These are phyloP conservation scores for Pachyseris speciosa DNA, from an alignment of 64 coral and sea anemone genomes.

Conservation along the genomic window DNA sequence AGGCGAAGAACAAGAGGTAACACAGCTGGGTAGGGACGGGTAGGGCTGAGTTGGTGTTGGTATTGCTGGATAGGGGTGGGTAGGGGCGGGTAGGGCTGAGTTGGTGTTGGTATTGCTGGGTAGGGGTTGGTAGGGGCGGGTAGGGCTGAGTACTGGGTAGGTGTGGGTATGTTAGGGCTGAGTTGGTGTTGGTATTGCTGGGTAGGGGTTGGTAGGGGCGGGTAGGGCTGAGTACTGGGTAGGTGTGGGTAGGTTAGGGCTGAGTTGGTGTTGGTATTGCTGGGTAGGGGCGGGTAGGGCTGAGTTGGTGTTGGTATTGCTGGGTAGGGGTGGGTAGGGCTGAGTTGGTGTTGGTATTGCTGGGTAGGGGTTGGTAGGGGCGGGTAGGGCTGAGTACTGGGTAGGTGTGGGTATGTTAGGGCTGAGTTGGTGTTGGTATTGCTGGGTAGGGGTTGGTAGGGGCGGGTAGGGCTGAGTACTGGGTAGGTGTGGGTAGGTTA, in stretches of 20 bases:
- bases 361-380: not conserved
- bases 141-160: not conserved
- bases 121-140: not conserved
- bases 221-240: not conserved
- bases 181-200: no score
- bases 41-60: not conserved
- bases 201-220: not conserved
- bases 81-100: not conserved
- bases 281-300: not conserved
- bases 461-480: not conserved
- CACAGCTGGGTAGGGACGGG: not conserved
- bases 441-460: not conserved
- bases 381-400: not conserved
- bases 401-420: not conserved
- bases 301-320: not conserved
- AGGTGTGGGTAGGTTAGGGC: no score
- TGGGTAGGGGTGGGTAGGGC: not conserved
- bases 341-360: not conserved
- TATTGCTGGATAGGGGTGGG: not conserved
- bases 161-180: not conserved
- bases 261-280: no score
- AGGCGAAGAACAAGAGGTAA: constrained; percentile 49
- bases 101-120: not conserved
- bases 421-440: no score
- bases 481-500: no score